Evolutionary conservation across 2,797 vertebrate genomes (phyloP), one percentile per base, ranked within the genome.

Genomic region (Erithacus rubecula): DNA sequence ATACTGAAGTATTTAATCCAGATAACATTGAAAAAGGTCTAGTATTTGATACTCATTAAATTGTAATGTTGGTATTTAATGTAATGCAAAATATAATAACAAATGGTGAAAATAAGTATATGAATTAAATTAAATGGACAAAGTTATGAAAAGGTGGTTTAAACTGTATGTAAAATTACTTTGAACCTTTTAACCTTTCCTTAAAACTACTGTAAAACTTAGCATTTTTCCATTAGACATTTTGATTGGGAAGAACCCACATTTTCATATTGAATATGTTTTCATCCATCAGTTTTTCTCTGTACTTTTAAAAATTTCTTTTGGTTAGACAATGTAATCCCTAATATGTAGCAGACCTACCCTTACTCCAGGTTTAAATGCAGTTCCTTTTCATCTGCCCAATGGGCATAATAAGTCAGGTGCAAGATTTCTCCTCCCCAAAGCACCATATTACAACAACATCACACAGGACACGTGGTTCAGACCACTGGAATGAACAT

Each of bases 391-490:
- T 60, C 23, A 21, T 34, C 49, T 82, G 20, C 32, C 59, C 32
- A 44, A 59, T 17, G 21, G 13, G 7, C 7, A 67, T 49, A 49
- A 41, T 24, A 53, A 58, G 22, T n/a, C 12, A 21, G 24, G 12
- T 59, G 17, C 72, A 58, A 64, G 20, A 4, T 18, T 89, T 79
- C 58, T 93, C 30, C 59, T 94, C 62, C 94, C 89, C 93, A 95
- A 51, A 95, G 46, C 84, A 89, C 88, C 62, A 36, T 68, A 70
- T 85, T 93, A 69, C 7, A 47, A 95, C 58, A 96, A 96, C 94
- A 97, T 91, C 88, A 46, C 63, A 89, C 82, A 55, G 51, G 89
- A 97, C 97, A 97, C 19, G 93, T 95, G 95, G 89, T 94, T 97
- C 27, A 43, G 74, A 39, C 89, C 82, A 94, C 87, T 96, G 32